These are phyloP conservation scores for Petrosia ficiformis DNA, from an alignment of 37 sponge, comb jelly and placozoan genomes.

Conservation along the genomic window DNA sequence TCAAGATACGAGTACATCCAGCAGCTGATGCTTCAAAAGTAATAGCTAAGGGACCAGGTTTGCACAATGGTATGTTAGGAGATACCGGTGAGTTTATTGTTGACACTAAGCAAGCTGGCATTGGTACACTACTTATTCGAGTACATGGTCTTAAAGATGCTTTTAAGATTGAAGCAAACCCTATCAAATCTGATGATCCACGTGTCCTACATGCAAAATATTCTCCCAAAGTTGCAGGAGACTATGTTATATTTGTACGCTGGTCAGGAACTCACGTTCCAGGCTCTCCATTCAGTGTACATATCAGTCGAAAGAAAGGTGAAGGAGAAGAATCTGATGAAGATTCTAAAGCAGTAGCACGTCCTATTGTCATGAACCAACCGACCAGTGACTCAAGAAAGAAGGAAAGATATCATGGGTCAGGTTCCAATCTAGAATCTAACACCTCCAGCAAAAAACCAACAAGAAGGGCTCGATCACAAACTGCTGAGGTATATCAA, in stretches of 20 bases:
- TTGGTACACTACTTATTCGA: conserved; percentile 79
- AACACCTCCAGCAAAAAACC: too few relatives aligned
- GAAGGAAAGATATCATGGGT: too few relatives aligned
- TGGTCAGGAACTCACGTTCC: conserved; percentile 85
- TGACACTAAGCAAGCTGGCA: conserved; percentile 82
- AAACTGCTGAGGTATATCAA: too few relatives aligned
- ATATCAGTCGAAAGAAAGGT: conserved; percentile 29
- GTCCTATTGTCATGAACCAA: too few relatives aligned
- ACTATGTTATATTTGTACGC: conserved; percentile 60
- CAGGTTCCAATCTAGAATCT: too few relatives aligned
- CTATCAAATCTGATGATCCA: conserved; percentile 39
- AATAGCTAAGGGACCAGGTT: conserved; percentile 80
- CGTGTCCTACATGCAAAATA: conserved; percentile 63
- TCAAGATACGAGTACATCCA: conserved; percentile 67
- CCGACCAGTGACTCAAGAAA: too few relatives aligned
- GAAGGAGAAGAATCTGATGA: background rate
- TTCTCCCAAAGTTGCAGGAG: conserved; percentile 55
- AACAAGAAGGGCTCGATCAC: too few relatives aligned
- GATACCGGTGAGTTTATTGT: conserved; percentile 71
- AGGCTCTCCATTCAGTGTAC: conserved; percentile 72
- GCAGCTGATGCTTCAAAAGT: conserved; percentile 83
- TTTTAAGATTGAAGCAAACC: conserved; percentile 68
- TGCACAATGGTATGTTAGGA: conserved; percentile 40
- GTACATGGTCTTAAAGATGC: conserved; percentile 88
- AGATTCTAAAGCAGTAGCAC: too few relatives aligned